Conservation (phyloP, 2,888 invertebrate species). For the Nomada lathburiana region DNA sequence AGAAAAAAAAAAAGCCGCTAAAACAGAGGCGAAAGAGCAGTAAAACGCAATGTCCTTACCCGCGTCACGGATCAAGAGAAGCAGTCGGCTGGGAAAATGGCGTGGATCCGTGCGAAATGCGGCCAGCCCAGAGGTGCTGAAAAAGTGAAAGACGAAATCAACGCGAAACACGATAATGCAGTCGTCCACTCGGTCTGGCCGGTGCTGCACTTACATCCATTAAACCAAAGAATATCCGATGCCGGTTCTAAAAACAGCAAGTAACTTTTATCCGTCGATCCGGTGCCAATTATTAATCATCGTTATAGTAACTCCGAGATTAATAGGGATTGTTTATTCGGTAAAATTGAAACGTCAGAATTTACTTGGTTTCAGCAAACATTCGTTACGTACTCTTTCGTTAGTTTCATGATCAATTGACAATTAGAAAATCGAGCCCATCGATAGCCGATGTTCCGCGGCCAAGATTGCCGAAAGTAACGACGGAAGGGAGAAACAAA, state of each 20-base stretch:
- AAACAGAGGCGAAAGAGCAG: neutral
- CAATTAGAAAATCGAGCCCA: too few species aligned
- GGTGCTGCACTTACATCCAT: neutral
- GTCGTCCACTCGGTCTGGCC: neutral
- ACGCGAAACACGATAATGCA: neutral
- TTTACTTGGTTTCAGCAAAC: too few species aligned
- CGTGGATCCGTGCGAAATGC: slow-evolving; percentile 45
- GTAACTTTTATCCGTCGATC: too few species aligned
- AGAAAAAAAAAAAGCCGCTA: neutral
- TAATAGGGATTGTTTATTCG: too few species aligned
- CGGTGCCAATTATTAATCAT: too few species aligned
- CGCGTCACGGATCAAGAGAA: slow-evolving; percentile 26
- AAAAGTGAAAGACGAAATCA: neutral
- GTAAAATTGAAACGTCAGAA: too few species aligned
- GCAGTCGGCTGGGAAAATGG: slow-evolving; percentile 47
- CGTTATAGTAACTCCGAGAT: too few species aligned
- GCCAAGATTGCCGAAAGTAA: neutral
- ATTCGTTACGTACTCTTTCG: too few species aligned
- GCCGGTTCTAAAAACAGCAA: too few species aligned
- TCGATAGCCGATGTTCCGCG: too few species aligned
- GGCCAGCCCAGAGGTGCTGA: slow-evolving; percentile 32
- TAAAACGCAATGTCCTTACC: slow-evolving; percentile 27
- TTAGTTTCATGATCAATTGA: too few species aligned
- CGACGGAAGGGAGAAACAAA: neutral
- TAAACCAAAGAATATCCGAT: too few species aligned